phyloP scores from a whole-genome alignment of 2,888 invertebrate species.

The Sycophila texana region DNA sequence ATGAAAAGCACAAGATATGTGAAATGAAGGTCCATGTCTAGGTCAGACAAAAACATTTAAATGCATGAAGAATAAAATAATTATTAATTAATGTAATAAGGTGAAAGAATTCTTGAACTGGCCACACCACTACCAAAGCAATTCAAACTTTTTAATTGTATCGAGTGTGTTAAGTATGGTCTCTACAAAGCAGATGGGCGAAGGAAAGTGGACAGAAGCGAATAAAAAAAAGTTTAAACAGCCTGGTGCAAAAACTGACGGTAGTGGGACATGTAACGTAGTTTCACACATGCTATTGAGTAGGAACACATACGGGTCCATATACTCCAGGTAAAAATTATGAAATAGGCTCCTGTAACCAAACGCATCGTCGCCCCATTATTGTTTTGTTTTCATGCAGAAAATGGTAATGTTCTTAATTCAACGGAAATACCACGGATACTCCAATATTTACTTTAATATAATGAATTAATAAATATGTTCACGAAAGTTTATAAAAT shows the following conservation, averaged over 20 bases:
- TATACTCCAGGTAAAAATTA: constrained; percentile 76
- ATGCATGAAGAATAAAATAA: not conserved
- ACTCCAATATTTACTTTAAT: constrained; percentile 6
- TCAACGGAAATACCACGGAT: constrained; percentile 17
- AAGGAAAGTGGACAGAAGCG: constrained; percentile 61
- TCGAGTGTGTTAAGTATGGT: constrained; percentile 48
- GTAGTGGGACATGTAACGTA: constrained; percentile 75
- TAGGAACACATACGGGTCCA: constrained; percentile 76
- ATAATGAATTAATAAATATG: constrained; percentile 3
- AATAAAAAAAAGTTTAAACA: constrained; percentile 71
- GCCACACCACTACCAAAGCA: constrained; percentile 56
- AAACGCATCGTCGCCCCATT: constrained; percentile 73
- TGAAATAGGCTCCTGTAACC: constrained; percentile 76
- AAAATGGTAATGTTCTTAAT: constrained; percentile 32
- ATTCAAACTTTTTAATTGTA: constrained; percentile 49
- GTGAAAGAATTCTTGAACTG: constrained; percentile 64
- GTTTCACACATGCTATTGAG: constrained; percentile 76
- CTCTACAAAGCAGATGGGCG: constrained; percentile 60
- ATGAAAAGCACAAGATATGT: not conserved
- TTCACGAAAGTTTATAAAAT: not conserved
- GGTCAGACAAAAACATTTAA: too few relatives aligned
- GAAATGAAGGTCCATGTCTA: too few relatives aligned
- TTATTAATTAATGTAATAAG: constrained; percentile 16
- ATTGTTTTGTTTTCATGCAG: constrained; percentile 73
- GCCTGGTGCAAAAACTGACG: constrained; percentile 75